These are phyloP conservation scores for Spongilla lacustris DNA, from an alignment of 37 sponge, comb jelly and placozoan species.

Conservation along the genomic window DNA sequence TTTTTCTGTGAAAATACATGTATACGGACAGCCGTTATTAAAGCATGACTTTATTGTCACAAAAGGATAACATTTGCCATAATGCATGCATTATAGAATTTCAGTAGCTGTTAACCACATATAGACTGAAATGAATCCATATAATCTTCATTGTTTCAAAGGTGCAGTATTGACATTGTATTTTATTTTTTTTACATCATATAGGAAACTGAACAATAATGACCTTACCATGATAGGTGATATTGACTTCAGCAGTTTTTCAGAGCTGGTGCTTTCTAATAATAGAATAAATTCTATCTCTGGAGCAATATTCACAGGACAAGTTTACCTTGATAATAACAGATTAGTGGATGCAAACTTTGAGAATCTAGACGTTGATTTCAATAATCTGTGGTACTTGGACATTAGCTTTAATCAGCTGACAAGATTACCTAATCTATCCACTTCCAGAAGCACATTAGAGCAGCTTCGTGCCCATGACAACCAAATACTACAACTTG, in stretches of 20 bases:
- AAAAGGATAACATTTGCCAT: no score
- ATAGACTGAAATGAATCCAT: no score
- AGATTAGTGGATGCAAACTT: neutral
- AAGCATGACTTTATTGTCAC: no score
- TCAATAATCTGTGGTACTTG: neutral
- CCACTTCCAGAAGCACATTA: neutral
- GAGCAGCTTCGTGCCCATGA: neutral
- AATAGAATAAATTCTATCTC: neutral
- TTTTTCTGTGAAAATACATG: no score
- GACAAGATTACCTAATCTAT: neutral
- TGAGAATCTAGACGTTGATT: neutral
- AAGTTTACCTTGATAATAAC: neutral
- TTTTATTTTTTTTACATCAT: no score
- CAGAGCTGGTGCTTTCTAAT: neutral
- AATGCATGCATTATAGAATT: no score
- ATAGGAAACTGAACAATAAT: neutral
- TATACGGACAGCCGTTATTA: no score
- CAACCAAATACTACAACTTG: neutral
- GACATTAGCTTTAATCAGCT: neutral
- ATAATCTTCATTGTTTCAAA: no score
- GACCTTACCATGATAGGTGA: neutral
- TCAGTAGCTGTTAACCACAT: no score
- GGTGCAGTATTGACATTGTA: no score
- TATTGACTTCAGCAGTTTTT: neutral
- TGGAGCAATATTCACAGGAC: neutral